Conservation (phyloP, 2,888 invertebrate species). For the Nomada fabriciana region DNA sequence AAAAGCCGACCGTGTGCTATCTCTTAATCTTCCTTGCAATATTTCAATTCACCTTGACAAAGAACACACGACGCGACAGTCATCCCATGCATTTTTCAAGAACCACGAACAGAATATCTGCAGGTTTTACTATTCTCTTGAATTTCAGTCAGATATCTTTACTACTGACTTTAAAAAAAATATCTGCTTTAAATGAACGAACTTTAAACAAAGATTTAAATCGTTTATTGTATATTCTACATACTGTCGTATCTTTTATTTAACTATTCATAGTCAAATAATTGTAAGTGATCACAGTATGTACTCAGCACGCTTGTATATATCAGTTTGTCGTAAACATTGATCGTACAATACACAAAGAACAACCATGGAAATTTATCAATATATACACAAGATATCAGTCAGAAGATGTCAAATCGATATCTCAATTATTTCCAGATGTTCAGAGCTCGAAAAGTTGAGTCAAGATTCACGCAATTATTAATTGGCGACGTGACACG, state of each 20-base stretch:
- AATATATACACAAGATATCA: too few species aligned
- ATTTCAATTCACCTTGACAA: slow-evolving; percentile 6
- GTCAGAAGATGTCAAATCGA: background rate
- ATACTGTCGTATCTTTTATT: too few species aligned
- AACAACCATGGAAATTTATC: background rate
- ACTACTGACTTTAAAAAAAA: background rate
- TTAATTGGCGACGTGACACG: background rate
- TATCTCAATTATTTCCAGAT: background rate
- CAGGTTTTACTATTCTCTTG: background rate
- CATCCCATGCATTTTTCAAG: slow-evolving; percentile 7
- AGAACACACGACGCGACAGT: background rate
- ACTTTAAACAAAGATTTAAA: too few species aligned
- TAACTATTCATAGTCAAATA: too few species aligned
- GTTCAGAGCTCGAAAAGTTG: background rate
- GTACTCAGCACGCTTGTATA: background rate
- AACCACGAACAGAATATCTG: background rate
- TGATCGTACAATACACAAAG: too few species aligned
- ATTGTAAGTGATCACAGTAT: too few species aligned
- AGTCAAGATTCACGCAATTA: background rate
- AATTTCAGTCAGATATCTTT: background rate
- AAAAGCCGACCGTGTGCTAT: background rate
- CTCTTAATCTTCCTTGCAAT: background rate
- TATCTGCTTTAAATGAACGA: too few species aligned
- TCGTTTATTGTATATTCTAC: too few species aligned
- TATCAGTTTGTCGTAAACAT: background rate